A percentile compares a stretch with the other conserved stretches of the same genome.
These are phyloP conservation scores for Paraescarpia echinospica DNA, from an alignment of 1,140 invertebrate genomes.

Conservation along the genomic window DNA sequence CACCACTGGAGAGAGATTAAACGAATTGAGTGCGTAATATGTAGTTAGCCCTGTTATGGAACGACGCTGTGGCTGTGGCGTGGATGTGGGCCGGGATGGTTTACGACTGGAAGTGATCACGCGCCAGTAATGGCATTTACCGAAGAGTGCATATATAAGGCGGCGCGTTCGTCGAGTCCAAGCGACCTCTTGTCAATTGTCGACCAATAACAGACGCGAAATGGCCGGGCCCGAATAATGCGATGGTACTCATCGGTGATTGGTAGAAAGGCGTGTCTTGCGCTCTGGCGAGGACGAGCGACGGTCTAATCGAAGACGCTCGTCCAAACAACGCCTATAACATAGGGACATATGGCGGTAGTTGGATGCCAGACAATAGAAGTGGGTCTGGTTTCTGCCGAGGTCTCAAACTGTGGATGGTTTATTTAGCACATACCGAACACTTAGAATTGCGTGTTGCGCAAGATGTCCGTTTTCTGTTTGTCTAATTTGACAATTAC, in stretches of 20 bases:
- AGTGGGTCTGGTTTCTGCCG: not conserved
- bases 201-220: not conserved
- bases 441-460: not conserved
- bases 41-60: not conserved
- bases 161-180: not conserved
- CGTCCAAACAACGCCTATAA: not conserved
- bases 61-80: not conserved
- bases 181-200: not conserved
- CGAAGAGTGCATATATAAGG: constrained; percentile 5
- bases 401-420: not conserved
- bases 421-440: not conserved
- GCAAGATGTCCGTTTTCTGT: not conserved
- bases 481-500: not conserved
- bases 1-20: not conserved
- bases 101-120: constrained; percentile 4
- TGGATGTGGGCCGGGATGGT: not conserved
- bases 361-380: not conserved
- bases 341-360: not conserved
- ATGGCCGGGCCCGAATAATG: not conserved
- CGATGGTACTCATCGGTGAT: not conserved
- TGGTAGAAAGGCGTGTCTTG: not conserved
- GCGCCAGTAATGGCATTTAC: not conserved
- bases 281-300: too few relatives aligned
- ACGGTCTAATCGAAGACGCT: not conserved
- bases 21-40: not conserved